Evolutionary conservation across 2,113 vertebrate genomes (phyloP).

Genomic region (Bubalus kerabau): DNA sequence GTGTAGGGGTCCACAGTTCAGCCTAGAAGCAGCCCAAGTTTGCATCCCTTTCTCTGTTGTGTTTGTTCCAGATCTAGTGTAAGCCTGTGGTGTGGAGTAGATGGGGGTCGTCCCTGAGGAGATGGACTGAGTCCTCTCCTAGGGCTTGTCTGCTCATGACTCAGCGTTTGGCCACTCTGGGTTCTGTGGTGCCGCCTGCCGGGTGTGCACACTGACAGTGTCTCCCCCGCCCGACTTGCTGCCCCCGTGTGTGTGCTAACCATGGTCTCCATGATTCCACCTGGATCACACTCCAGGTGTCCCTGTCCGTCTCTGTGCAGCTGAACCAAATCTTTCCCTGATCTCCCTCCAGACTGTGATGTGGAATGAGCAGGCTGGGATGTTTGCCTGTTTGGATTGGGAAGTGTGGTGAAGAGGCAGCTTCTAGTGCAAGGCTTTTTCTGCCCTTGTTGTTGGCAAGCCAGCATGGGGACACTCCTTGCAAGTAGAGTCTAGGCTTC

Average conservation of each 20-base stretch:
- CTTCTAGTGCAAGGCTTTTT: not conserved
- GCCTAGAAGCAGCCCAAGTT: not conserved
- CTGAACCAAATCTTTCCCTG: not conserved
- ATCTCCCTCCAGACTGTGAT: not conserved
- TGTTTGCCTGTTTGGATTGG: not conserved
- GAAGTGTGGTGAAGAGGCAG: not conserved
- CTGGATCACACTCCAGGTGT: not conserved
- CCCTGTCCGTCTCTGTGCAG: not conserved
- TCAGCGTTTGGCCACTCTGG: not conserved
- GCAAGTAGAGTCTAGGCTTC: not conserved
- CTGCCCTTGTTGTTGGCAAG: not conserved
- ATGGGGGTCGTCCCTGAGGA: not conserved
- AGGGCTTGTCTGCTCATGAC: not conserved
- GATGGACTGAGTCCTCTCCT: not conserved
- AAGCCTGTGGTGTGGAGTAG: not conserved
- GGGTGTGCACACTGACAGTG: not conserved
- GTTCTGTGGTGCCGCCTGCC: accelerated
- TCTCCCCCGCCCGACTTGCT: accelerated
- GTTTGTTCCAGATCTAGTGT: not conserved
- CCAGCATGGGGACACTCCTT: not conserved
- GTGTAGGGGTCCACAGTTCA: not conserved
- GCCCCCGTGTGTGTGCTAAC: not conserved
- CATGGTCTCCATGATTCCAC: too few species aligned
- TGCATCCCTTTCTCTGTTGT: not conserved
- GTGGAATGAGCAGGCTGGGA: not conserved